Base-by-base conservation (phyloP, 2,113 vertebrate species). In the Cairina moschata region DNA sequence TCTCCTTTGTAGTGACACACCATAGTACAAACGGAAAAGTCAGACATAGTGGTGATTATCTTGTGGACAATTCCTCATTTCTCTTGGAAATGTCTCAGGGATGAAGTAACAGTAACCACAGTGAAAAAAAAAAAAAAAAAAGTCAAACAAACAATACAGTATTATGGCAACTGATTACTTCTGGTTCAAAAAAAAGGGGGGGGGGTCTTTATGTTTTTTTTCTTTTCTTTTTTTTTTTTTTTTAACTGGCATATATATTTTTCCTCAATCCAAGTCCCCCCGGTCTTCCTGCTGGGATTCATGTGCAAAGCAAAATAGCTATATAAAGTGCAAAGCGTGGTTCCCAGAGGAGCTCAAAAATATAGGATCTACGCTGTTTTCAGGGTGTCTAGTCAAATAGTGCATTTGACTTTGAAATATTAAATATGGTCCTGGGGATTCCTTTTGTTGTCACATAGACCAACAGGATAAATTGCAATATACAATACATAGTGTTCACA, bases 131-230 rank as follows among this genome's bases (percentile, higher is more conserved):
- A 95, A 96, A 40, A 74, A 83, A 81, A 94, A 81, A 94, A 95
- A 96, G 83, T 96, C 89, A 96, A 95, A 78, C 66, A 97, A 97
- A 96, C 92, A 98, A 93, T 92, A 84, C 73, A 71, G 76, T 97
- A 94, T 97, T 97, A 97, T 97, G 96, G 97, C 92, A 98, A 96
- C 95, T 95, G 92, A 96, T 92, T 91, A 79, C 95, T 95, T 94
- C 86, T 93, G 90, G 83, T 96, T 96, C 66, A 94, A 92, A 52
- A 84, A 81, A 96, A 97, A 91, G 46, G 46, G 18, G 44, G 44
- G 44, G 44, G 44, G 16, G 42, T 9, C 18, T 46, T 17, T 46
- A 18, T 44, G n/a, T 44, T 44, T 44, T 16, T 90, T 76, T 38
- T 38, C 10, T 38, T 38, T 38, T 40, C 12, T 40, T 40, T 40